These are phyloP conservation scores for Paramuricea clavata DNA, from an alignment of 92 coral and sea anemone genomes.

Conservation along the genomic window DNA sequence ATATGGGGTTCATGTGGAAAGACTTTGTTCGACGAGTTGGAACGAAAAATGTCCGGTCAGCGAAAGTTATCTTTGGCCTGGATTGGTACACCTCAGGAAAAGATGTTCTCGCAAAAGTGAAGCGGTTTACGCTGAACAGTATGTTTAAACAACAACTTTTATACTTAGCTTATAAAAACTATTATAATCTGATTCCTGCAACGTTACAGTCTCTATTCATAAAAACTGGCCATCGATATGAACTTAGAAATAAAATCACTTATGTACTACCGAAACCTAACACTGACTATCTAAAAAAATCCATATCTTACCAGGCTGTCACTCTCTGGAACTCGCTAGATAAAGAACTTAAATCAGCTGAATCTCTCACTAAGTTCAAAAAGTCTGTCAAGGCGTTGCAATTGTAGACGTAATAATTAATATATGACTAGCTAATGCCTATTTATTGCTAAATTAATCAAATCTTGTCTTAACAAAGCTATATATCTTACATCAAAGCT, in stretches of 20 bases:
- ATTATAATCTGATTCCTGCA: neutral
- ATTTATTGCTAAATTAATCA: too few relatives aligned
- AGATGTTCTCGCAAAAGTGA: neutral
- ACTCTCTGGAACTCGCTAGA: constrained; percentile 41
- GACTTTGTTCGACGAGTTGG: constrained; percentile 45
- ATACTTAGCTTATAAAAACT: constrained; percentile 24
- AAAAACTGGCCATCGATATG: neutral
- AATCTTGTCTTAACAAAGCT: too few relatives aligned
- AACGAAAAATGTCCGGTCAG: constrained; percentile 52
- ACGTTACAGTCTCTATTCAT: neutral
- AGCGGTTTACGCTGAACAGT: neutral
- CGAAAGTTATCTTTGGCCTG: constrained; percentile 32
- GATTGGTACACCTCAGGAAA: constrained; percentile 40
- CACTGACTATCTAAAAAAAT: constrained; percentile 29
- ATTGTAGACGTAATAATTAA: too few relatives aligned
- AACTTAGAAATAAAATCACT: constrained; percentile 12
- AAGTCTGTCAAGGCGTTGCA: neutral
- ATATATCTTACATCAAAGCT: too few relatives aligned
- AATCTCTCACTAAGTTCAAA: neutral
- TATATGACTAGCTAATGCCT: too few relatives aligned
- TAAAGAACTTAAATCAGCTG: constrained; percentile 7
- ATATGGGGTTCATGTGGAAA: constrained; percentile 55
- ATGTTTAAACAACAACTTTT: constrained; percentile 17
- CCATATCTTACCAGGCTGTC: constrained; percentile 17
- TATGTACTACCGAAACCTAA: constrained; percentile 38